Evolutionary conservation across 1,140 invertebrate species (phyloP).

Genomic region (Sarcophaga peregrina): DNA sequence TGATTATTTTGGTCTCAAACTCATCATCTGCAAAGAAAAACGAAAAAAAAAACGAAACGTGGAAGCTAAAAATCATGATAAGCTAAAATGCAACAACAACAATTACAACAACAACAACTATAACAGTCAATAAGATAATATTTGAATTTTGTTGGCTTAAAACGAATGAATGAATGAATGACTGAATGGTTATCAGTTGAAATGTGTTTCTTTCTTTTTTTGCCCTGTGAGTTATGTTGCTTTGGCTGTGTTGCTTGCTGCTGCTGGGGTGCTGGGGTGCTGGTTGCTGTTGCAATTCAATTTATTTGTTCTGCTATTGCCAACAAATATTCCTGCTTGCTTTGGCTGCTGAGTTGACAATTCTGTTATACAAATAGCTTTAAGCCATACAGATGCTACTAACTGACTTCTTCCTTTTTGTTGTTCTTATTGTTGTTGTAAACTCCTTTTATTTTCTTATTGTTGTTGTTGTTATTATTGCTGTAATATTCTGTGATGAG

Average conservation of each 20-base stretch:
- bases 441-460: neutral
- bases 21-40: neutral
- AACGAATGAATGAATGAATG: neutral
- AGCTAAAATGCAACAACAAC: neutral
- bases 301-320: neutral
- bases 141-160: neutral
- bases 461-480: no score
- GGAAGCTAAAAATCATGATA: constrained; percentile 15
- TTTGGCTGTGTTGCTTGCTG: neutral
- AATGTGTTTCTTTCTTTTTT: neutral
- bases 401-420: neutral
- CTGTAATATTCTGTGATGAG: no score
- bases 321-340: neutral
- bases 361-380: neutral
- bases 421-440: neutral
- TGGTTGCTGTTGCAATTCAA: neutral
- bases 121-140: neutral
- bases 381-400: constrained; percentile 3
- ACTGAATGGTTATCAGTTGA: neutral
- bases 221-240: neutral
- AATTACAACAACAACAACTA: neutral
- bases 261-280: no score
- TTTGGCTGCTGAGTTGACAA: neutral
- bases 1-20: neutral
- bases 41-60: neutral